Base-by-base conservation (phyloP, 2,888 invertebrate species). In the Aethes cnicana region DNA sequence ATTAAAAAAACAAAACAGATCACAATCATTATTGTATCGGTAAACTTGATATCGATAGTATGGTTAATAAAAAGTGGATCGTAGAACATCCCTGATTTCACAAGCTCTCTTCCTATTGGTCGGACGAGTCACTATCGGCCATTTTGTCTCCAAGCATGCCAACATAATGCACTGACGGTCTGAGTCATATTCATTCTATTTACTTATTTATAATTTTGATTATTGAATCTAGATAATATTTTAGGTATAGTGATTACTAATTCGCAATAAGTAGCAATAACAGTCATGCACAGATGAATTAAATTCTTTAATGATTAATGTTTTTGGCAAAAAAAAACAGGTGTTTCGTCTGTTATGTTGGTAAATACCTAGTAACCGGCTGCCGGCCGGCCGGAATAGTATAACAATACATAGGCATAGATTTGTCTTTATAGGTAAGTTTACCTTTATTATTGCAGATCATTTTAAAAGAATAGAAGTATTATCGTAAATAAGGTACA, bases 51-150 rank as follows among this genome's bases (percentile, higher is more conserved):
- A 55, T 75, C 75, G 76, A 75, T 55, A 67, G 46, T 60, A 1
- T n/a, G 1, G 2, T 28, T 3, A 7, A 25, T 16, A 21, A 7
- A 20, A 21, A n/a, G n/a, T 30, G 12, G 11, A 44, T 3, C 32
- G 14, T 64, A 56, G 8, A 68, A 20, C 71, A 57, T 55, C 58
- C 53, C 66, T 67, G 41, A 37, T 41, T 6, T 11, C 23, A 44
- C 39, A 20, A 58, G 59, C 66, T 48, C 54, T 50, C 53, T 57
- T 64, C 69, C 66, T 72, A 85, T 85, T 85, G 85, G 85, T 66
- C 42, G 68, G 39, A 37, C 26, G 17, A 18, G 46, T 47, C 43
- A 43, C 50, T 21, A 46, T 58, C 54, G 63, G 65, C 70, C 71
- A 69, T 71, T 50, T 63, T 64, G 57, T 55, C 35, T 42, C 47